Conservation (phyloP, 2,113 vertebrate genomes). For the Muscicapa adusta region DNA sequence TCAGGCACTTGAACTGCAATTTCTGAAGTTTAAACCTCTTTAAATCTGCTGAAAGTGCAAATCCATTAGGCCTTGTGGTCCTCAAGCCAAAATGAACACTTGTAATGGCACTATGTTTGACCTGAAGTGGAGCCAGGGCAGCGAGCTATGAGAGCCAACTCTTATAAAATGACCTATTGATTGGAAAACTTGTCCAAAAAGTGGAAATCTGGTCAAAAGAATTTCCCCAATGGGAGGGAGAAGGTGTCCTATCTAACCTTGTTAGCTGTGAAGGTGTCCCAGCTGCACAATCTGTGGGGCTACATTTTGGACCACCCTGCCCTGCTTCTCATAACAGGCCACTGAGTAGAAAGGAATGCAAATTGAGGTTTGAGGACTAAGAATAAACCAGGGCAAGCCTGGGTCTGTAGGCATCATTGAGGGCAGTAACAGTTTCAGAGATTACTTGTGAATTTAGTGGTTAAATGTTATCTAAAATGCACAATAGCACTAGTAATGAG, state of each 20-base stretch:
- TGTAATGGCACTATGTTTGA: background rate
- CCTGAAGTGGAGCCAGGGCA: background rate
- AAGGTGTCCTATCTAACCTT: background rate
- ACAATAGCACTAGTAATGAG: background rate
- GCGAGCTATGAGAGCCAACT: background rate
- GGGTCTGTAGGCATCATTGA: fast-evolving
- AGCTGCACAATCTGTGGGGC: fast-evolving
- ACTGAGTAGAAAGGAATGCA: background rate
- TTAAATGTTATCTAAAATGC: background rate
- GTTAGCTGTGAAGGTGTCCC: background rate
- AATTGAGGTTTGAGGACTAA: background rate
- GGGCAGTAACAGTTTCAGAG: background rate
- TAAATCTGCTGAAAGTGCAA: background rate
- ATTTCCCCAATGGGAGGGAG: background rate
- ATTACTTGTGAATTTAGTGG: background rate
- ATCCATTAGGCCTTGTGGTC: background rate
- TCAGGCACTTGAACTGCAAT: background rate
- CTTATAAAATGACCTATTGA: background rate
- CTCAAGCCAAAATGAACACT: background rate
- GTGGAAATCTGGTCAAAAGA: background rate
- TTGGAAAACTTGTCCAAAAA: background rate
- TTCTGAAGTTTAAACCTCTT: background rate
- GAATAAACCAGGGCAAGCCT: background rate
- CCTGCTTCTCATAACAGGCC: fast-evolving
- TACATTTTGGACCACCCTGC: no score